Evolutionary conservation across 2,888 invertebrate genomes (phyloP), one percentile per base, ranked within the genome.

Genomic region (Synanthedon myopaeformis): DNA sequence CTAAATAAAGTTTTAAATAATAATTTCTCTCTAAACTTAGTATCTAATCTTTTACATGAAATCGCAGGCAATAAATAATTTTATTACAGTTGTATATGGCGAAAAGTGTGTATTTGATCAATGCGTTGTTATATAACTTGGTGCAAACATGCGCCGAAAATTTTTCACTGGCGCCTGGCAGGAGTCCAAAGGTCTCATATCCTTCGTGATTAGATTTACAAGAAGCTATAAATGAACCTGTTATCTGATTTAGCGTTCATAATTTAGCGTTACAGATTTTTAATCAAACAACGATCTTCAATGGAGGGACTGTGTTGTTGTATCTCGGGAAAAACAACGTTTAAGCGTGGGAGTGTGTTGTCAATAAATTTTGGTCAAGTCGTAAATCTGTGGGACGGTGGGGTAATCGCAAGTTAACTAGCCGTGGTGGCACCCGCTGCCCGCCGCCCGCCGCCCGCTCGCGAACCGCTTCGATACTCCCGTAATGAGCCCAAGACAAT

Each of bases 401-500:
- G 57, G 56, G 64, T 73, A 72, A 70, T 70, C 71, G 67, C 65
- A 62, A 72, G 71, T 69, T 77, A 75, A 77, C 75, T 71, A 74
- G 68, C 72, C 74, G 67, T 75, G 69, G 63, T 62, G 56, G 61
- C 59, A 58, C 55, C 56, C 58, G 57, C 59, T 59, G 55, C 58
- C 58, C 59, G 55, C 58, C 55, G 58, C 57, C 54, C 59, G 60
- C 59, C 55, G 58, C 57, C 54, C 59, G 60, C 59, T 55, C 56
- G 55, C 62, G 59, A 60, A 56, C 64, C 67, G 63, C 65, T 60
- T 64, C 70, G 64, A 70, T 79, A 69, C 74, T 69, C 64, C 60
- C 64, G 61, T 79, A 80, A 80, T 80, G 76, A 80, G 71, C 72
- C 64, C 69, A 67, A 75, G 73, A 79, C 77, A 74, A 80, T 82